Conservation (phyloP, 2,113 vertebrate genomes). For the Micromys minutus region DNA sequence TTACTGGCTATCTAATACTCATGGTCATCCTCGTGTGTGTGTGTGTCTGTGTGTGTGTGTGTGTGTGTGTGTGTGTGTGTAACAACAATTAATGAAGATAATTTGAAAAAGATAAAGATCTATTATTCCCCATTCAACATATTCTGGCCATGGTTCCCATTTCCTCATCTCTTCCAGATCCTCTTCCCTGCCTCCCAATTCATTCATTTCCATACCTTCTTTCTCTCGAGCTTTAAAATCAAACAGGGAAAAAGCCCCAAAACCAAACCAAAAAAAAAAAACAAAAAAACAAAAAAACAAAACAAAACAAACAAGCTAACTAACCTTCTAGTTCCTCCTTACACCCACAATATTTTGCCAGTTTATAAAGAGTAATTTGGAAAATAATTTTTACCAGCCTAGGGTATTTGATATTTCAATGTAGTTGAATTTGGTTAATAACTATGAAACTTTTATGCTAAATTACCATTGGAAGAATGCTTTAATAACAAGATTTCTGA, state of each 20-base stretch:
- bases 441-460: slow-evolving; percentile 58
- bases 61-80: not conserved
- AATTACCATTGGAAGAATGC: slow-evolving; percentile 68
- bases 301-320: slow-evolving; percentile 41
- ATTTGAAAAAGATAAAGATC: too few species aligned
- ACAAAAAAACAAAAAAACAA: not conserved
- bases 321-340: not conserved
- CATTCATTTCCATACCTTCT: not conserved
- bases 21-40: too few species aligned
- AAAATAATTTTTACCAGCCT: slow-evolving; percentile 54
- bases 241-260: not conserved
- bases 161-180: not conserved
- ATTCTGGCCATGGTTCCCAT: not conserved
- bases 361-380: slow-evolving; percentile 45
- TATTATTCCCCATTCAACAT: not conserved
- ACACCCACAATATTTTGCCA: slow-evolving; percentile 20
- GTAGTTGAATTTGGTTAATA: slow-evolving; percentile 60
- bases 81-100: not conserved
- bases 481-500: slow-evolving; percentile 72
- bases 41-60: not conserved
- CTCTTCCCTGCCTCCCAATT: not conserved
- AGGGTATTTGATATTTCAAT: slow-evolving; percentile 59
- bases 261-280: not conserved
- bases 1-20: not conserved
- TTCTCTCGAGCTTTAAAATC: not conserved